Conservation (phyloP, 2,113 vertebrate genomes). For the Phalacrocorax pelagicus region DNA sequence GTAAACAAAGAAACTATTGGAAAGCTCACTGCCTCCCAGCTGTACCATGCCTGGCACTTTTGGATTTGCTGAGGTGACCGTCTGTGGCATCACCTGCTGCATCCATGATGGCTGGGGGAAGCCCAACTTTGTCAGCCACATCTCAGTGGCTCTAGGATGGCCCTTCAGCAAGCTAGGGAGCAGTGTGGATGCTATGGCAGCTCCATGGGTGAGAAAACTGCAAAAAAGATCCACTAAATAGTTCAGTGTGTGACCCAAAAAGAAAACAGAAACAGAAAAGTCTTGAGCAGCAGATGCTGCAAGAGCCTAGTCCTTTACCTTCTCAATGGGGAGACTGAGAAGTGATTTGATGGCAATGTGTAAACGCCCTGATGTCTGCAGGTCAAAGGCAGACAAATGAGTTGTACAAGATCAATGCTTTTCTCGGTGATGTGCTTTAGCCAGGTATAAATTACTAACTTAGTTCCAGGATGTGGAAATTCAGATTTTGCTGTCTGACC, state of each 20-base stretch:
- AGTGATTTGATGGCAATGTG: neutral
- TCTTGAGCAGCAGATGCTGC: neutral
- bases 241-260: neutral
- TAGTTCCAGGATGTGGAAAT: neutral
- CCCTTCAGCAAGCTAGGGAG: neutral
- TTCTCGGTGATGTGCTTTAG: neutral
- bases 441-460: neutral
- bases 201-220: neutral
- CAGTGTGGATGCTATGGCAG: neutral
- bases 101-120: accelerated
- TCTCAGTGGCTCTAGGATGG: accelerated
- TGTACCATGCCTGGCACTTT: accelerated
- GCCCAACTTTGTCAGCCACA: too few relatives aligned
- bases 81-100: neutral
- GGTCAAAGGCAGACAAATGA: neutral
- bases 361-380: neutral
- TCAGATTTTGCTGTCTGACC: neutral
- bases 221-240: neutral
- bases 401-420: neutral
- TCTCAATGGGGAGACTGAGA: neutral
- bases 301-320: neutral
- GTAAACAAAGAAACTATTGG: neutral
- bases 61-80: neutral
- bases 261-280: neutral
- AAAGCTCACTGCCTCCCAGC: neutral